Conservation (phyloP, 2,888 invertebrate species). For the Athalia cordata region DNA sequence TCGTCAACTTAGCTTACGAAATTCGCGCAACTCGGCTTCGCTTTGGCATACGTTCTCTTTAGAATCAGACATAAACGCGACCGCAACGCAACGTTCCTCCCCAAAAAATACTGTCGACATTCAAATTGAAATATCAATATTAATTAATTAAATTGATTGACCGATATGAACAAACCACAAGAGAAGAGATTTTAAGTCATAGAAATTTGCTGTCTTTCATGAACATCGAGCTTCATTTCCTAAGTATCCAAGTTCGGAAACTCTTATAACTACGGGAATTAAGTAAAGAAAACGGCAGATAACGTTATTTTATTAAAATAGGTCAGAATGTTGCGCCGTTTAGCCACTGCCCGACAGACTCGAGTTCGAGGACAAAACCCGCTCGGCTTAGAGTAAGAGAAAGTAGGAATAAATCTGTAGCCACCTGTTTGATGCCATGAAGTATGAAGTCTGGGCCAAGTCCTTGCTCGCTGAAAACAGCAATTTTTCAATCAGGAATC, state of each 20-base stretch:
- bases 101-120: conserved; percentile 47
- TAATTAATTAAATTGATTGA: background rate
- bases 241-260: too few species aligned
- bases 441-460: conserved; percentile 97
- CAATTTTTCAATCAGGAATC: conserved; percentile 7
- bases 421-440: conserved; percentile 98
- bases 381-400: conserved; percentile 57
- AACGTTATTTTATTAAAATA: conserved; percentile 4
- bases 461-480: conserved; percentile 89
- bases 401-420: conserved; percentile 63
- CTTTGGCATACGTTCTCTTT: conserved; percentile 60
- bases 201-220: too few species aligned
- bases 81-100: conserved; percentile 62
- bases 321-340: conserved; percentile 59
- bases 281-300: background rate
- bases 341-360: conserved; percentile 58
- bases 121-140: conserved; percentile 41
- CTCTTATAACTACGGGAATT: background rate
- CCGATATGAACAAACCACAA: background rate
- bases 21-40: conserved; percentile 58
- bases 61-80: conserved; percentile 60
- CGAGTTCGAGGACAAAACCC: conserved; percentile 51
- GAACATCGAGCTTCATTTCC: too few species aligned
- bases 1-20: conserved; percentile 61
- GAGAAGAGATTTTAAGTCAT: background rate